Percentiles rank a stretch among this genome's conserved stretches.
Conservation (phyloP, 2,888 invertebrate species). For the Tetanocera ferruginea region DNA sequence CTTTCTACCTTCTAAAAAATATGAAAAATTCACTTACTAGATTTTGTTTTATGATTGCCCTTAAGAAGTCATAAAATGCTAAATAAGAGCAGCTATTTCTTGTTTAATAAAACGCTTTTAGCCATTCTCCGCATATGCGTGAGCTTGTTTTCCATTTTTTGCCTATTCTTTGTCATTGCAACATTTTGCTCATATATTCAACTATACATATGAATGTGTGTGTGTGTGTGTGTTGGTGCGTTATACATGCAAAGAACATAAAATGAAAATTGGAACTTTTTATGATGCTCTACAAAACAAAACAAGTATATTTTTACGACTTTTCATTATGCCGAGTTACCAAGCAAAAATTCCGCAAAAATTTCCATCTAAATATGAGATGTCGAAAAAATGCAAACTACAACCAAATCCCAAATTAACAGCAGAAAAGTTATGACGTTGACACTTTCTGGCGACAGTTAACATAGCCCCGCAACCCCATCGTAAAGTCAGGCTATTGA, state of each 20-base stretch:
- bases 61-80: background rate
- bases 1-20: background rate
- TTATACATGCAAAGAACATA: constrained; percentile 6
- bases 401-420: constrained; percentile 33
- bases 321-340: constrained; percentile 6
- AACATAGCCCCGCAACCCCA: background rate
- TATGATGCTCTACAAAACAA: constrained; percentile 13
- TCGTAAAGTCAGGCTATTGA: background rate
- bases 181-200: background rate
- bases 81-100: background rate
- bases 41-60: background rate
- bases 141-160: background rate
- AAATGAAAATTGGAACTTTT: constrained; percentile 22
- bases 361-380: background rate
- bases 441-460: constrained; percentile 27
- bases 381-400: constrained; percentile 12
- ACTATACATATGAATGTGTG: background rate
- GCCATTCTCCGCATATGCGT: background rate
- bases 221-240: background rate
- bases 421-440: constrained; percentile 28
- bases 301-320: constrained; percentile 21
- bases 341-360: constrained; percentile 1
- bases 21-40: background rate
- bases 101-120: background rate
- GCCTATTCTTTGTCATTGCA: no score